phyloP scores from a whole-genome alignment of 2,113 vertebrate species.

The Eolophus roseicapilla region DNA sequence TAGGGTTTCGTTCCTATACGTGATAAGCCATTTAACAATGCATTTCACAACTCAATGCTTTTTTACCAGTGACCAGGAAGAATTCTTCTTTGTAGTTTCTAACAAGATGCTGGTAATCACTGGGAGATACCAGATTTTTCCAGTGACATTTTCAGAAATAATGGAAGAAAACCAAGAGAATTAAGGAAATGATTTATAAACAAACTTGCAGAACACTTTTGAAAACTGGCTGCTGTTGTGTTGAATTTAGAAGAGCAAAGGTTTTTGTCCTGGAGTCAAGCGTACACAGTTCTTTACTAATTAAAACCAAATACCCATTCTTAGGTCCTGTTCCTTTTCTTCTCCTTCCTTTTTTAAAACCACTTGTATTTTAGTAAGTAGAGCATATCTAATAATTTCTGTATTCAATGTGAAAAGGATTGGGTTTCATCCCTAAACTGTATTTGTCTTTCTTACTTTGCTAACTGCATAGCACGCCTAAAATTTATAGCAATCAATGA shows the following conservation, averaged over 20 bases:
- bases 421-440: not conserved
- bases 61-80: not conserved
- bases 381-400: not conserved
- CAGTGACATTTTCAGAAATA: not conserved
- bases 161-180: not conserved
- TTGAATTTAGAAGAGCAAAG: not conserved
- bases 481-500: not conserved
- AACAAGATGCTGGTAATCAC: not conserved
- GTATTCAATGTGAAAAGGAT: not conserved
- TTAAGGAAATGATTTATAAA: not conserved
- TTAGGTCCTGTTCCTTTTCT: not conserved
- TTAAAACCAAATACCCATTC: not conserved
- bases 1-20: not conserved
- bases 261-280: not conserved
- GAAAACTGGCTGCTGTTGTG: not conserved
- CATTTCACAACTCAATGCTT: not conserved
- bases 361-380: not conserved
- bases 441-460: not conserved
- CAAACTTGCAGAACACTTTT: slow-evolving; percentile 2
- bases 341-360: not conserved
- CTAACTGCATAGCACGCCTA: not conserved
- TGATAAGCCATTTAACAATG: not conserved
- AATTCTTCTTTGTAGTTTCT: not conserved
- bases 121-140: not conserved
- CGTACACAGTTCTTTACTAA: not conserved